A percentile compares a stretch with the other conserved stretches of the same genome.
phyloP scores from a whole-genome alignment of 2,113 vertebrate genomes.

The Halcyon senegalensis region DNA sequence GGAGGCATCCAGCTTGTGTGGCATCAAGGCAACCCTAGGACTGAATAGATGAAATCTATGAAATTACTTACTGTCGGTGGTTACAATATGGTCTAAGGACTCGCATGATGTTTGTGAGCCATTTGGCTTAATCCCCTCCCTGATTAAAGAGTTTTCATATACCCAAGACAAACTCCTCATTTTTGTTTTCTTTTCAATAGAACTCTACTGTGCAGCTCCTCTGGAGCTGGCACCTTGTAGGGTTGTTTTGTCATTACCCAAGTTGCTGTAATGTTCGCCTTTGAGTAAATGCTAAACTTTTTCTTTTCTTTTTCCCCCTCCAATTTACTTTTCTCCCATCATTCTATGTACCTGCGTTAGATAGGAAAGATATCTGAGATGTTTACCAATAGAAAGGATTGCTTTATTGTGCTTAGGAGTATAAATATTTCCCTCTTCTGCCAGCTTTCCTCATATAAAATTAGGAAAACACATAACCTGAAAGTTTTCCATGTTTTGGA shows the following conservation, averaged over 20 bases:
- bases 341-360: not conserved
- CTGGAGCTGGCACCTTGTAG: not conserved
- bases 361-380: not conserved
- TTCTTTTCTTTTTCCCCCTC: accelerated
- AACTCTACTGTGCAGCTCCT: not conserved
- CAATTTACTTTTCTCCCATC: not conserved
- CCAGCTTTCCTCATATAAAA: not conserved
- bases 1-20: not conserved
- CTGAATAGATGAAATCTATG: not conserved
- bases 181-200: constrained; percentile 39
- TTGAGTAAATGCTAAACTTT: not conserved
- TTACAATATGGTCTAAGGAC: not conserved
- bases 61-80: not conserved
- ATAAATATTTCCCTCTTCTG: not conserved
- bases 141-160: constrained; percentile 27
- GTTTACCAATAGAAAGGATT: not conserved
- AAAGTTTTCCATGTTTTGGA: not conserved
- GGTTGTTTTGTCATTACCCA: not conserved
- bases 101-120: not conserved
- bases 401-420: not conserved
- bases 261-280: not conserved
- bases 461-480: not conserved
- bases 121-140: not conserved
- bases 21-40: not conserved
- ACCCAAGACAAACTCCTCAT: constrained; percentile 37